phyloP scores from a whole-genome alignment of 2,888 invertebrate genomes.

The Cordilura impudica region DNA sequence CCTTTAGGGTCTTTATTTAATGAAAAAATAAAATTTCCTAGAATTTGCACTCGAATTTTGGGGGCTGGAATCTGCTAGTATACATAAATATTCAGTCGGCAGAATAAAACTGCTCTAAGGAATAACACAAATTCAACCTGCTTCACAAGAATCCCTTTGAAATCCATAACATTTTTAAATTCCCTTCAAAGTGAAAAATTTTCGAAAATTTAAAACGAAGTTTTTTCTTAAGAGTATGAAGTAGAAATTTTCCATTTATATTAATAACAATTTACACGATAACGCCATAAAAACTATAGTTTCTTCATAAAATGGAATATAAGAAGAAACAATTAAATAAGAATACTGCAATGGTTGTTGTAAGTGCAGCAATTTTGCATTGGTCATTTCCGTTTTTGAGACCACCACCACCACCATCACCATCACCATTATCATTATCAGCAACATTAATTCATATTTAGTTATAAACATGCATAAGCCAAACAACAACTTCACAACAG shows the following conservation, averaged over 20 bases:
- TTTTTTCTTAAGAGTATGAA: no score
- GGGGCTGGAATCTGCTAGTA: no score
- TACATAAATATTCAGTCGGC: no score
- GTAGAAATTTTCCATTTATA: slow-evolving; percentile 9
- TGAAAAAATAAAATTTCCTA: no score
- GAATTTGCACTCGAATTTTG: no score
- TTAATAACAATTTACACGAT: slow-evolving; percentile 55
- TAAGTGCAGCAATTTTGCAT: slow-evolving; percentile 15
- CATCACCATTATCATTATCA: not conserved
- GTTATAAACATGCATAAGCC: slow-evolving; percentile 24
- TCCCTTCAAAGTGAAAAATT: no score
- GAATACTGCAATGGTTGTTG: slow-evolving; percentile 9
- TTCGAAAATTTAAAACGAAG: no score
- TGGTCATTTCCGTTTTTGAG: slow-evolving; percentile 45
- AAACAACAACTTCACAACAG: slow-evolving; percentile 11
- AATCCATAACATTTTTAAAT: no score
- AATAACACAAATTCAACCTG: no score
- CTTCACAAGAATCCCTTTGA: no score
- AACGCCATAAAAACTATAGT: slow-evolving; percentile 39
- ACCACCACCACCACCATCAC: slow-evolving; percentile 47
- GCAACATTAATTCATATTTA: slow-evolving; percentile 10
- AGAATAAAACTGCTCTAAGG: no score
- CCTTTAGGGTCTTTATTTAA: no score
- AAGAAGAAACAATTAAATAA: not conserved
- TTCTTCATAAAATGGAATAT: not conserved